Base-by-base conservation (phyloP, 1,140 invertebrate genomes). In the Drosophila guanche region DNA sequence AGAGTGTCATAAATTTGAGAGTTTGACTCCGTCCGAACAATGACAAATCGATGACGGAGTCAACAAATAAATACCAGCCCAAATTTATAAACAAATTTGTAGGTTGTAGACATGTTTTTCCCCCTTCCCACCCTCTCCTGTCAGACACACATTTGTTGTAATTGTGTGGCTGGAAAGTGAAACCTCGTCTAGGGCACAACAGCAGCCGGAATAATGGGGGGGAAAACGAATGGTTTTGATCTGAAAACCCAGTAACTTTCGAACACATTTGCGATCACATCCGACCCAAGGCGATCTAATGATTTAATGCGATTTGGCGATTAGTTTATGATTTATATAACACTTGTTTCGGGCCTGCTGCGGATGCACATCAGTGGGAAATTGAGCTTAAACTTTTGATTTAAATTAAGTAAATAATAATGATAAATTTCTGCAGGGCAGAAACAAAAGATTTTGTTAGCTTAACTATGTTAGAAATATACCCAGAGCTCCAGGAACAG, bases 21-120 rank as follows among this genome's bases (percentile, higher is more conserved):
- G 59, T 60, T 56, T 58, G 59, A 14, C 48, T 8, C 51, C 33
- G 12, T 2, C 5, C 7, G 14, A 40, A 78, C 76, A 59, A 73
- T 56, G 60, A 53, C 54, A 79, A 60, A 76, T 76, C 70, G 66
- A 85, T 79, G 54, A 54, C 62, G 68, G 58, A 51, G 40, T 56
- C 59, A 75, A 79, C 76, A 83, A 79, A 79, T 63, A 74, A 84
- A 75, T 72, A 75, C 70, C 68, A 73, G 62, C 45, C 56, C 57
- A 81, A 58, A 76, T 78, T 69, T 69, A 63, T 78, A 83, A 45
- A 78, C 62, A 84, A 83, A 83, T 74, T 69, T 60, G 62, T 63
- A 20, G 43, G 57, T 43, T 56, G 51, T 51, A 20, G 16, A 20
- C 1, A 37, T 55, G 23, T 60, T 42, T 57, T 54, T 42, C 23